A percentile compares a stretch with the other conserved stretches of the same genome.
Conservation (phyloP, 2,797 vertebrate species). For the Gastrophryne carolinensis region DNA sequence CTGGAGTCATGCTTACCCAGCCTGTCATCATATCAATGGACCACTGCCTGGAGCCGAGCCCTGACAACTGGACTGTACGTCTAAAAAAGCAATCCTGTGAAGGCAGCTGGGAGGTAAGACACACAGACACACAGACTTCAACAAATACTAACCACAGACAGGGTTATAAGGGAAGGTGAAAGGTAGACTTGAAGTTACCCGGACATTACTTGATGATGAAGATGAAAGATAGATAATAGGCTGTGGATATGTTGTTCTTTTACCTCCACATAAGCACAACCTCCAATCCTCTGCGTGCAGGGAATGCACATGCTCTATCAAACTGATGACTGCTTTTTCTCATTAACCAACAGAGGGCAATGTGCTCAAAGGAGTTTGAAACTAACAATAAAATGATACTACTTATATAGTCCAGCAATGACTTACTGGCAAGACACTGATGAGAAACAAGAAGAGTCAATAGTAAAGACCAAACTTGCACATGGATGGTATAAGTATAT, state of each 20-base stretch:
- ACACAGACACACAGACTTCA: not conserved
- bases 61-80: conserved; percentile 93
- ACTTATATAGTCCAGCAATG: not conserved
- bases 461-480: no score
- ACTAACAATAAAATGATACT: not conserved
- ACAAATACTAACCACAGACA: not conserved
- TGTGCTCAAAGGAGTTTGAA: not conserved
- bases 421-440: not conserved
- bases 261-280: not conserved
- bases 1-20: conserved; percentile 90
- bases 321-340: not conserved
- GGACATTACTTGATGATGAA: no score
- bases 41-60: conserved; percentile 91
- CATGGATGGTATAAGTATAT: no score
- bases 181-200: no score
- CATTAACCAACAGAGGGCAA: conserved; percentile 4
- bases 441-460: no score
- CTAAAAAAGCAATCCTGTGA: conserved; percentile 97
- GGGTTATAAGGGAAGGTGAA: not conserved
- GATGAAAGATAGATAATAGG: not conserved
- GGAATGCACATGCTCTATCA: not conserved
- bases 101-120: conserved; percentile 92
- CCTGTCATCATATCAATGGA: conserved; percentile 95
- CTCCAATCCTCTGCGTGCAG: not conserved
- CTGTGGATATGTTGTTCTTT: not conserved